Conservation (phyloP, 1,140 invertebrate genomes). For the Oreohelix idahoensis region DNA sequence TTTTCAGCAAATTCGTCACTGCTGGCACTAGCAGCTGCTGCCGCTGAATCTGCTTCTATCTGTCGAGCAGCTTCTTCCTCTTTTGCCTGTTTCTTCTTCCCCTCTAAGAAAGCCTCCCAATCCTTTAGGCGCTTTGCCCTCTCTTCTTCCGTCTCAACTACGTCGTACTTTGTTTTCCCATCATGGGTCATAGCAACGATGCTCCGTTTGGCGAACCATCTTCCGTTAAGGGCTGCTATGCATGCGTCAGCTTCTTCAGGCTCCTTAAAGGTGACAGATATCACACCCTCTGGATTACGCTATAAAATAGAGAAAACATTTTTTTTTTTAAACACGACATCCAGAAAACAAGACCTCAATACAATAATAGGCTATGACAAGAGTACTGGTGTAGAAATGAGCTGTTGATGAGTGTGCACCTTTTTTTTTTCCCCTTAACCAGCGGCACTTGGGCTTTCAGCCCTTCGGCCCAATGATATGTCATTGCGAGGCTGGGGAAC, state of each 20-base stretch:
- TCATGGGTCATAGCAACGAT: constrained; percentile 93
- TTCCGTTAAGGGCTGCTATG: constrained; percentile 88
- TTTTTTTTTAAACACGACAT: too few species aligned
- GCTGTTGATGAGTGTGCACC: too few species aligned
- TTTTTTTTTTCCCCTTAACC: too few species aligned
- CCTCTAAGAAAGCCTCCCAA: constrained; percentile 85
- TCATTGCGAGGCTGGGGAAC: too few species aligned
- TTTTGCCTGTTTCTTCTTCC: constrained; percentile 22
- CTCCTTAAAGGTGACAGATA: constrained; percentile 91
- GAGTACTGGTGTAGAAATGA: too few species aligned
- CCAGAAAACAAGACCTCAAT: too few species aligned
- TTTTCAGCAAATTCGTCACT: background rate
- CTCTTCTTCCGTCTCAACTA: constrained; percentile 92
- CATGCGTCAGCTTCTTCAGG: constrained; percentile 93
- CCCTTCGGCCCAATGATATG: too few species aligned
- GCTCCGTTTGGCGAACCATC: constrained; percentile 88
- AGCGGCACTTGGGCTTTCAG: too few species aligned
- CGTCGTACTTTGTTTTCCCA: constrained; percentile 93
- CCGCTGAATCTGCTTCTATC: background rate
- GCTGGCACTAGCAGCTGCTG: background rate
- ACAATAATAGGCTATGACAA: too few species aligned
- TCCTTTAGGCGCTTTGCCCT: constrained; percentile 85
- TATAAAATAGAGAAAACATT: constrained; percentile 64
- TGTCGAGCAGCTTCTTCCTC: background rate
- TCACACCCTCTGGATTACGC: constrained; percentile 89